Evolutionary conservation across 2,113 vertebrate species (phyloP).

Genomic region (Dicerorhinus sumatrensis): DNA sequence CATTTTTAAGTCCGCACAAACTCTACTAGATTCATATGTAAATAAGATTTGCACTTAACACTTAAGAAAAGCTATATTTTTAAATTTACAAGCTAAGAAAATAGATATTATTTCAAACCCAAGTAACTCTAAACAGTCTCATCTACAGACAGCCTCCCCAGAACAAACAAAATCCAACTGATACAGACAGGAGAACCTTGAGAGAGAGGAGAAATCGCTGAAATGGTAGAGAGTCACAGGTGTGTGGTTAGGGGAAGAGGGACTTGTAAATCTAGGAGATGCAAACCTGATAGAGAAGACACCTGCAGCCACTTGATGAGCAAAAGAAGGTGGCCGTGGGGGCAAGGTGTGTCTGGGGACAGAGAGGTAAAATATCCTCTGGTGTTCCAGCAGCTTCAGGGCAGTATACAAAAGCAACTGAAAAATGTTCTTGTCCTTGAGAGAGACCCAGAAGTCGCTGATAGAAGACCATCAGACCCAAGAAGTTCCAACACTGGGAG

Average conservation of each 20-base stretch:
- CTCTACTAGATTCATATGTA: background rate
- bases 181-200: background rate
- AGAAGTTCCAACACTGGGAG: background rate
- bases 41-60: background rate
- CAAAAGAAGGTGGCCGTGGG: background rate
- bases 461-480: background rate
- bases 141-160: background rate
- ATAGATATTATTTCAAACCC: background rate
- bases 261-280: background rate
- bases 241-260: background rate
- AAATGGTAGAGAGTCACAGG: background rate
- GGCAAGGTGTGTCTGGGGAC: background rate
- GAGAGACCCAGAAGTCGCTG: background rate
- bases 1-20: background rate
- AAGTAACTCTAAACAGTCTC: background rate
- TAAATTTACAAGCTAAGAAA: background rate
- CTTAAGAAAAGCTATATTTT: background rate
- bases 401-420: background rate
- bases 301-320: background rate
- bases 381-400: background rate
- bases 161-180: background rate
- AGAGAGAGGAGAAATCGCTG: background rate
- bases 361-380: background rate
- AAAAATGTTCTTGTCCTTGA: background rate
- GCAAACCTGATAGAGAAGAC: background rate